Evolutionary conservation across 2,113 vertebrate species (phyloP).

Genomic region (Turdus rufiventris): DNA sequence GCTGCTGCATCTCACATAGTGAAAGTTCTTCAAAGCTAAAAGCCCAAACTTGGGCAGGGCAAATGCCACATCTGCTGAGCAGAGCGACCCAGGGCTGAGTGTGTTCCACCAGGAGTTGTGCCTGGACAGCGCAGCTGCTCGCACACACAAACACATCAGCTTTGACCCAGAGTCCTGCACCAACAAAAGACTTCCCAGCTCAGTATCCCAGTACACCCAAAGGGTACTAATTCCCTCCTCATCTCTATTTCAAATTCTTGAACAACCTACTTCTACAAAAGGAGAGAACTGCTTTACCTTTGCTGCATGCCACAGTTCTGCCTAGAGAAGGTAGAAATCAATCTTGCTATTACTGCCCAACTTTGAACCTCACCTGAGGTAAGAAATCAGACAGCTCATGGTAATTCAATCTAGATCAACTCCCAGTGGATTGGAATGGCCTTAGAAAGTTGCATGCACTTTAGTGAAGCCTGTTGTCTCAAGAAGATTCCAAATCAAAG

Average conservation of each 20-base stretch:
- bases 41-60: no score
- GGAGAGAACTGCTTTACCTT: not conserved
- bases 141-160: not conserved
- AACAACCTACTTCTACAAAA: not conserved
- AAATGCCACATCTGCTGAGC: fast-evolving
- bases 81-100: not conserved
- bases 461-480: not conserved
- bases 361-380: not conserved
- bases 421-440: not conserved
- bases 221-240: fast-evolving
- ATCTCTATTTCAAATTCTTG: not conserved
- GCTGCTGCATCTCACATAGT: not conserved
- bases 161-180: not conserved
- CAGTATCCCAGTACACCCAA: not conserved
- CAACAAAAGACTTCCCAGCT: not conserved
- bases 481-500: not conserved
- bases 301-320: not conserved
- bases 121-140: not conserved
- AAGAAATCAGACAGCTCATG: not conserved
- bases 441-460: not conserved
- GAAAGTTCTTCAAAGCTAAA: not conserved
- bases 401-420: not conserved
- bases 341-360: fast-evolving
- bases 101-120: not conserved
- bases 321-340: not conserved